phyloP scores from a whole-genome alignment of 2,888 invertebrate genomes.

The Nomada hirtipes region DNA sequence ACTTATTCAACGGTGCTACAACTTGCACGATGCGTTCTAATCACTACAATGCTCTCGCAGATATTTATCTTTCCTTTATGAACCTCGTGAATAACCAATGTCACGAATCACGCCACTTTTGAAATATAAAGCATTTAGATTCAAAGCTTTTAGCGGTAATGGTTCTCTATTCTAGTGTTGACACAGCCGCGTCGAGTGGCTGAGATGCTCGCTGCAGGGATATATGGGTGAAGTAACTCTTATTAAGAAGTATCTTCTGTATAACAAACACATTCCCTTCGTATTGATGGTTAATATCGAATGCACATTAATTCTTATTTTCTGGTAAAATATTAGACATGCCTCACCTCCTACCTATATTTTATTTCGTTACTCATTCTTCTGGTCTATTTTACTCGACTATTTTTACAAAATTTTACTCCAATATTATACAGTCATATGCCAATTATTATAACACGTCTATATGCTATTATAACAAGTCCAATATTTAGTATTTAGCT shows the following conservation, averaged over 20 bases:
- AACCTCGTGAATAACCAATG: constrained; percentile 53
- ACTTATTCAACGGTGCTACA: not conserved
- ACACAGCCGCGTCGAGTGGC: constrained; percentile 37
- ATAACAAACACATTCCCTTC: constrained; percentile 1
- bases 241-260: constrained; percentile 7
- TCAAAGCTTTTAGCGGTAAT: constrained; percentile 47
- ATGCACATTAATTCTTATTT: not conserved
- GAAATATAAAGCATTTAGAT: constrained; percentile 44
- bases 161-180: constrained; percentile 44
- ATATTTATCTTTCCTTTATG: constrained; percentile 40
- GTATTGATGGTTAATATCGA: not conserved
- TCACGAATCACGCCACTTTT: constrained; percentile 35
- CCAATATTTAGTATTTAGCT: no score
- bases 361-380: no score
- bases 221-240: not conserved
- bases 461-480: no score
- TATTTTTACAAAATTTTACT: no score
- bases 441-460: no score
- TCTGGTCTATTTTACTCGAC: no score
- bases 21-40: constrained; percentile 30
- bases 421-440: no score
- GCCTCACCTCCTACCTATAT: no score
- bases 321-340: no score
- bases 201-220: constrained; percentile 25
- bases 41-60: constrained; percentile 5